Percentiles rank a stretch among this genome's conserved stretches.
Evolutionary conservation across 2,888 invertebrate species (phyloP).

Genomic region (Urechis unicinctus): DNA sequence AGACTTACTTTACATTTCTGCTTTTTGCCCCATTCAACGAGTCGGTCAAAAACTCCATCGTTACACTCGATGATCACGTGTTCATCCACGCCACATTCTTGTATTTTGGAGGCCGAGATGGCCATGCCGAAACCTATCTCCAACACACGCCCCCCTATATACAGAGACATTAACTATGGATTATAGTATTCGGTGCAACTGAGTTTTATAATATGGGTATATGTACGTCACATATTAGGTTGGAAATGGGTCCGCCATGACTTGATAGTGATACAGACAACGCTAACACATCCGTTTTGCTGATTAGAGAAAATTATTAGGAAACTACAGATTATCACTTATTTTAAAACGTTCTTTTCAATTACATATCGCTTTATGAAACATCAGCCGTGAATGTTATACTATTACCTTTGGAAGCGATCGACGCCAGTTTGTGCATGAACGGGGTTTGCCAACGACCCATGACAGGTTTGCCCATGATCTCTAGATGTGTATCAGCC

Average conservation of each 20-base stretch:
- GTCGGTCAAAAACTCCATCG: constrained; percentile 20
- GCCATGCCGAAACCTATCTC: constrained; percentile 24
- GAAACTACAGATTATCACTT: background rate
- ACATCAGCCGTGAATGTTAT: too few relatives aligned
- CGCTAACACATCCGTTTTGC: too few relatives aligned
- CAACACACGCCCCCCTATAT: constrained; percentile 19
- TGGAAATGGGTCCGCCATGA: too few relatives aligned
- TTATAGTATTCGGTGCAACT: too few relatives aligned
- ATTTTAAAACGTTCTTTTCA: constrained; percentile 19
- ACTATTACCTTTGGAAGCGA: too few relatives aligned
- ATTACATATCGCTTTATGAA: too few relatives aligned
- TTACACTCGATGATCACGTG: constrained; percentile 23
- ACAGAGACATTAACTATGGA: too few relatives aligned
- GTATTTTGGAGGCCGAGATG: constrained; percentile 20
- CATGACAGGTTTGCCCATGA: constrained; percentile 23
- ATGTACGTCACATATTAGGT: too few relatives aligned
- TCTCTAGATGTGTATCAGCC: constrained; percentile 18
- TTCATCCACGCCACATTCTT: constrained; percentile 18
- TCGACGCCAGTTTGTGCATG: constrained; percentile 21
- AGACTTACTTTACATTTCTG: constrained; percentile 21
- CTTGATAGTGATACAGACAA: too few relatives aligned
- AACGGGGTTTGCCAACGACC: constrained; percentile 24
- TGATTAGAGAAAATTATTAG: too few relatives aligned
- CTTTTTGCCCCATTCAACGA: constrained; percentile 16
- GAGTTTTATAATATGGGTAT: too few relatives aligned